A percentile compares a stretch with the other conserved stretches of the same genome.
These are phyloP conservation scores for Rhea americana DNA, from an alignment of 2,113 vertebrate genomes.

Conservation along the genomic window DNA sequence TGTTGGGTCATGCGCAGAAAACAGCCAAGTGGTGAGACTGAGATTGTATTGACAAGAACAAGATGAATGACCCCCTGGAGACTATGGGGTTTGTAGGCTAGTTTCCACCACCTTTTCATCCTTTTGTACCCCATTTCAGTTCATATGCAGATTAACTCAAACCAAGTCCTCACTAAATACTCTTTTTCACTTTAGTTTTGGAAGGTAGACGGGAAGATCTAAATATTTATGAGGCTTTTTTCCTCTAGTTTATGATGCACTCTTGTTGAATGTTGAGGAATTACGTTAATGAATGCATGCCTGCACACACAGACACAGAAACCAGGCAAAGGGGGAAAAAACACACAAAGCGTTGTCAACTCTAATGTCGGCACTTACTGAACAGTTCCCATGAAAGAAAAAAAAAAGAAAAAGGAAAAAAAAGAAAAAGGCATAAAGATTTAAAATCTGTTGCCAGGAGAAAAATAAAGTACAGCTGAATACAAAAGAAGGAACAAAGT, in stretches of 20 bases:
- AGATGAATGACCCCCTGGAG: constrained; percentile 79
- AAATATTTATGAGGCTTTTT: constrained; percentile 82
- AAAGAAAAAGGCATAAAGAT: constrained; percentile 49
- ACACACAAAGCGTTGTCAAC: constrained; percentile 71
- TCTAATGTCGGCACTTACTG: constrained; percentile 67
- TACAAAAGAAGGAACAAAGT: constrained; percentile 73
- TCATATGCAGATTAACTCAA: constrained; percentile 84
- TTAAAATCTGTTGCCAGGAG: constrained; percentile 77
- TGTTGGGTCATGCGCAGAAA: constrained; percentile 70
- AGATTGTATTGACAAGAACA: constrained; percentile 68
- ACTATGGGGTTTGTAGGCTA: constrained; percentile 72
- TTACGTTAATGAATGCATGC: constrained; percentile 86
- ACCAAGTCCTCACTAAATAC: constrained; percentile 70
- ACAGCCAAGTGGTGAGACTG: constrained; percentile 48
- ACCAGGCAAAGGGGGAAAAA: constrained; percentile 70
- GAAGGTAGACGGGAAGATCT: constrained; percentile 72
- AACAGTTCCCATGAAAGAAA: constrained; percentile 76
- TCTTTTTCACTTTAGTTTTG: constrained; percentile 61
- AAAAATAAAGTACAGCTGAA: constrained; percentile 69
- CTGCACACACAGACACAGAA: constrained; percentile 83
- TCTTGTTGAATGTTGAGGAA: constrained; percentile 80
- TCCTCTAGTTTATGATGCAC: constrained; percentile 71
- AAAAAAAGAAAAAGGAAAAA: constrained; percentile 52
- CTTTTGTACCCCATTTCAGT: constrained; percentile 74
- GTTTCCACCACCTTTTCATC: constrained; percentile 81